phyloP scores from a whole-genome alignment of 2,113 vertebrate genomes.

The Gasterosteus nipponicus region DNA sequence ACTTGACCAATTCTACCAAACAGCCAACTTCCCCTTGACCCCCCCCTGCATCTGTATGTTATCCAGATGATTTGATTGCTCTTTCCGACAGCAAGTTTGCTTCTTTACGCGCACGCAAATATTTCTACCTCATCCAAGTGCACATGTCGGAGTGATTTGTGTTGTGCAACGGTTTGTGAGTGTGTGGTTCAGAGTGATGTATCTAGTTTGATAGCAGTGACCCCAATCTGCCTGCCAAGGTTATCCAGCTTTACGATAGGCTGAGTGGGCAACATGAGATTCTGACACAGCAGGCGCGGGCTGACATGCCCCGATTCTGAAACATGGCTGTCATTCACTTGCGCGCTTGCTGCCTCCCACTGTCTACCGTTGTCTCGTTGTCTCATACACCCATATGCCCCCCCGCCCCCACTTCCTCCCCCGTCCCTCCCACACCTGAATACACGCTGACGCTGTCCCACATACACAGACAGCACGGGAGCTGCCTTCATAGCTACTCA shows the following conservation, averaged over 20 bases:
- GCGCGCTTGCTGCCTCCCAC: constrained; percentile 15
- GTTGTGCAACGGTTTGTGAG: constrained; percentile 14
- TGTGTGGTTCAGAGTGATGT: constrained; percentile 57
- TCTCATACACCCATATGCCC: neutral
- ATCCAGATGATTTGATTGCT: constrained; percentile 28
- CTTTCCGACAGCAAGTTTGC: neutral
- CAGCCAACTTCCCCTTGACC: neutral
- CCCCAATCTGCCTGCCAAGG: constrained; percentile 82
- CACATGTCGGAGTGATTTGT: constrained; percentile 34
- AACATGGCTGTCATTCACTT: constrained; percentile 65
- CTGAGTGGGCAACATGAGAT: constrained; percentile 69
- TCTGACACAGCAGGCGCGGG: constrained; percentile 71
- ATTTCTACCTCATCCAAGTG: constrained; percentile 32
- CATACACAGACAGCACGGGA: constrained; percentile 37
- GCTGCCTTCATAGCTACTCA: constrained; percentile 17
- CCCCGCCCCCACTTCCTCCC: neutral
- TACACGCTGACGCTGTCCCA: constrained; percentile 22
- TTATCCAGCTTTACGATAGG: constrained; percentile 70
- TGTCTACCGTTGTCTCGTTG: constrained; percentile 20
- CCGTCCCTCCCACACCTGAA: neutral
- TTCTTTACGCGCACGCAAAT: constrained; percentile 35
- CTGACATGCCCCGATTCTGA: constrained; percentile 66
- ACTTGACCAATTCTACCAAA: constrained; percentile 39
- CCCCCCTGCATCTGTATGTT: constrained; percentile 13
- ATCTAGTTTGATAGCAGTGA: constrained; percentile 79